Evolutionary conservation across 2,888 invertebrate genomes (phyloP).

Genomic region (Amiota communis): DNA sequence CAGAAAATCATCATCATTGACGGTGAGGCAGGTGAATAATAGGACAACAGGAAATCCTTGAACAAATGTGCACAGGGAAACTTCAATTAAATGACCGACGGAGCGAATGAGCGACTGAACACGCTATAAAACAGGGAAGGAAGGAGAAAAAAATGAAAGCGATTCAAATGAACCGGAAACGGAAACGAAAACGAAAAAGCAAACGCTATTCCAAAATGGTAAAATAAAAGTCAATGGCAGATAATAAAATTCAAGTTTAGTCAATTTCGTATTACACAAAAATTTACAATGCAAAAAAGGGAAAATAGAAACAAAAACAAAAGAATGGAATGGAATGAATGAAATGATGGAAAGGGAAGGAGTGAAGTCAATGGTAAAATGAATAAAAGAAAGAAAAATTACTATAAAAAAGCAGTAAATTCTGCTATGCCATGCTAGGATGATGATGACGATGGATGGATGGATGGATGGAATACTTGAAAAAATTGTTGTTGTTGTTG

Average conservation of each 20-base stretch:
- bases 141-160: not conserved
- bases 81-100: constrained; percentile 16
- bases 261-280: constrained; percentile 15
- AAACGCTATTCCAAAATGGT: constrained; percentile 1
- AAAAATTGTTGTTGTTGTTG: not conserved
- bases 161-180: constrained; percentile 13
- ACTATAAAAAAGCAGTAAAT: constrained; percentile 16
- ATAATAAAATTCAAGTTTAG: constrained; percentile 27
- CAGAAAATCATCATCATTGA: not conserved
- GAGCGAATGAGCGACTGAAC: not conserved
- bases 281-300: constrained; percentile 24
- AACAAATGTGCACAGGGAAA: not conserved
- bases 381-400: not conserved
- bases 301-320: not conserved
- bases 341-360: not conserved
- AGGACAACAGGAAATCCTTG: not conserved
- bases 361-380: not conserved
- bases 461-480: too few species aligned
- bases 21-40: not conserved
- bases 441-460: too few species aligned
- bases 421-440: not conserved
- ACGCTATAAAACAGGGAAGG: constrained; percentile 3
- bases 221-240: constrained; percentile 22
- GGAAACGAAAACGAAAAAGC: constrained; percentile 5
- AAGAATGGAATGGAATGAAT: too few species aligned